Evolutionary conservation across 1,140 invertebrate genomes (phyloP).

Genomic region (Halesus radiatus): DNA sequence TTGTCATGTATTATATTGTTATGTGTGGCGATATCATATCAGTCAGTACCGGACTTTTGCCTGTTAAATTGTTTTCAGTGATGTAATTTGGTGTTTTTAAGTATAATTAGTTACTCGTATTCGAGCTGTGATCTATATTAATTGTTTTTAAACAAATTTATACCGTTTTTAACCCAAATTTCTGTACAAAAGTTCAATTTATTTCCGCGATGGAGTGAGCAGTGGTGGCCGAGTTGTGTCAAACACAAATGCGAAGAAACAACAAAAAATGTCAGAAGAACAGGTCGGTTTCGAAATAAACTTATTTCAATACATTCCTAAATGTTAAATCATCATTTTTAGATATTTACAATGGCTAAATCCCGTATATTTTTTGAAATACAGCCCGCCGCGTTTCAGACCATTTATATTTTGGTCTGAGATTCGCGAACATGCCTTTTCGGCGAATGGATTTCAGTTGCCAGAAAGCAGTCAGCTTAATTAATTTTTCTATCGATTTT

Average conservation of each 20-base stretch:
- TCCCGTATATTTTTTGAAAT: not conserved
- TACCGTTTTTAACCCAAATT: not conserved
- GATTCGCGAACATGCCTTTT: not conserved
- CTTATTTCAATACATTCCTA: not conserved
- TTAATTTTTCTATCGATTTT: no score
- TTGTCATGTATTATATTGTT: no score
- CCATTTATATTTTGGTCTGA: constrained; percentile 7
- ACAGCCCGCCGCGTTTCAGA: not conserved
- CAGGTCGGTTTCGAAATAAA: constrained; percentile 39
- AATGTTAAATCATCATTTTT: not conserved
- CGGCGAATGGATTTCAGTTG: no score
- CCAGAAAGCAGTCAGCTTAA: no score
- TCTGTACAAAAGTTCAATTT: not conserved
- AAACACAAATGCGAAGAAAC: constrained; percentile 40
- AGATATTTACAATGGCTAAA: no score
- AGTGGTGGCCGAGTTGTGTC: not conserved
- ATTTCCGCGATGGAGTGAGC: constrained; percentile 32
- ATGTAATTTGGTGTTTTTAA: constrained; percentile 6
- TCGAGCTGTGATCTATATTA: not conserved
- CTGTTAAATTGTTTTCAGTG: not conserved
- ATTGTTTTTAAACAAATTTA: constrained; percentile 14
- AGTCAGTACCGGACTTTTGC: no score
- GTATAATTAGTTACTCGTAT: constrained; percentile 9
- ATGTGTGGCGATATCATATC: no score
- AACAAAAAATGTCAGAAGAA: constrained; percentile 44